A percentile compares a stretch with the other conserved stretches of the same genome.
Conservation (phyloP, 2,113 vertebrate species). For the Forbesichthys papilliferus region DNA sequence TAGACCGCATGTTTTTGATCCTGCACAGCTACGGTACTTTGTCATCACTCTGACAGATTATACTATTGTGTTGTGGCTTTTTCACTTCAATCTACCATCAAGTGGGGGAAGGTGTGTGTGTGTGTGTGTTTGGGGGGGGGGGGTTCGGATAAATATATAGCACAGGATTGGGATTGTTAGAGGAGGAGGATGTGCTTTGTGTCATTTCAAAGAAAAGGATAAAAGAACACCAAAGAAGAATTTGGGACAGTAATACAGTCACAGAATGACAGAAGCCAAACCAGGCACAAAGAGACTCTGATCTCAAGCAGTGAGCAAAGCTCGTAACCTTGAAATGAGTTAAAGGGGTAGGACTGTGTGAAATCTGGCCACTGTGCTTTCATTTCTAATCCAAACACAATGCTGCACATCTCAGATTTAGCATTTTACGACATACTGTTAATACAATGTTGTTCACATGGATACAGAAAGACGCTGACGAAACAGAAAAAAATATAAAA, state of each 20-base stretch:
- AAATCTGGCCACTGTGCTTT: too few relatives aligned
- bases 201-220: constrained; percentile 59
- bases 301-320: too few relatives aligned
- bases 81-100: constrained; percentile 43
- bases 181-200: constrained; percentile 35
- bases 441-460: constrained; percentile 19
- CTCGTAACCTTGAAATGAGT: too few relatives aligned
- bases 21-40: constrained; percentile 44
- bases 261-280: constrained; percentile 22
- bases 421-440: neutral
- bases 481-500: constrained; percentile 12
- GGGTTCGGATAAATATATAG: constrained; percentile 25
- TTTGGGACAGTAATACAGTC: constrained; percentile 16
- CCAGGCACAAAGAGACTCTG: neutral
- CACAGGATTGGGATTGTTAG: constrained; percentile 47
- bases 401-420: neutral
- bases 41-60: constrained; percentile 51
- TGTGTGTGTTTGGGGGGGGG: neutral
- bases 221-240: constrained; percentile 51
- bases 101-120: constrained; percentile 23
- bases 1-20: constrained; percentile 55
- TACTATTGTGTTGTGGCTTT: constrained; percentile 56
- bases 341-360: too few relatives aligned
- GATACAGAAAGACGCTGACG: constrained; percentile 31
- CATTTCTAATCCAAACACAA: too few relatives aligned